A percentile compares a stretch with the other conserved stretches of the same genome.
Conservation (phyloP, 2,113 vertebrate species). For the Helogale parvula region DNA sequence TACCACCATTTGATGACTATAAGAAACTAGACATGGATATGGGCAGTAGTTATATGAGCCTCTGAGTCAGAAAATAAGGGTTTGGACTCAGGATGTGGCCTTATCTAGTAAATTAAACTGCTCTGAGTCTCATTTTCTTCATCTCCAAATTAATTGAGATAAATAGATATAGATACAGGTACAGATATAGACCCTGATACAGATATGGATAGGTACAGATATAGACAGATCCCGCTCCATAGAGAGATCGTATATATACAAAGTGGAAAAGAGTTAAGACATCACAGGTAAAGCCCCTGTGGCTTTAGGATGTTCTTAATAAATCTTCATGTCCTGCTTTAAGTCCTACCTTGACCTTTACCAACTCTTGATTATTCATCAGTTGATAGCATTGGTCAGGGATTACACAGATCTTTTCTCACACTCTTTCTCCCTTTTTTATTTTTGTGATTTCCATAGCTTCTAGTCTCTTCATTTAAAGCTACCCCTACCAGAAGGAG, state of each 20-base stretch:
- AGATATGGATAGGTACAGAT: background rate
- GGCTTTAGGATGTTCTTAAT: background rate
- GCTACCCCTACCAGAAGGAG: background rate
- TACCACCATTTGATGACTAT: background rate
- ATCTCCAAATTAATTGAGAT: background rate
- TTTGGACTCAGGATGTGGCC: background rate
- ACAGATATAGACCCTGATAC: no score
- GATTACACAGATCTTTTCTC: background rate
- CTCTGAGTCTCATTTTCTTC: background rate
- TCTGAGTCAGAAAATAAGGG: background rate
- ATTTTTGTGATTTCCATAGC: background rate
- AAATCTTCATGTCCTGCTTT: background rate
- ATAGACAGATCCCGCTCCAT: background rate
- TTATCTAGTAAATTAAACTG: background rate
- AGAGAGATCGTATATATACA: no score
- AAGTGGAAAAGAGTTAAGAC: background rate
- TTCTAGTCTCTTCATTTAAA: background rate
- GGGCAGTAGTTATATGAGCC: background rate
- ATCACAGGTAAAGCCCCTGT: background rate
- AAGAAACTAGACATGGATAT: background rate
- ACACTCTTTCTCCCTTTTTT: background rate
- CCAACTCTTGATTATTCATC: background rate
- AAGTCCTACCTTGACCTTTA: background rate
- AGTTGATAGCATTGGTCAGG: background rate
- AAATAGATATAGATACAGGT: no score